Evolutionary conservation across 2,888 invertebrate species (phyloP).

Genomic region (Globia sparganii): DNA sequence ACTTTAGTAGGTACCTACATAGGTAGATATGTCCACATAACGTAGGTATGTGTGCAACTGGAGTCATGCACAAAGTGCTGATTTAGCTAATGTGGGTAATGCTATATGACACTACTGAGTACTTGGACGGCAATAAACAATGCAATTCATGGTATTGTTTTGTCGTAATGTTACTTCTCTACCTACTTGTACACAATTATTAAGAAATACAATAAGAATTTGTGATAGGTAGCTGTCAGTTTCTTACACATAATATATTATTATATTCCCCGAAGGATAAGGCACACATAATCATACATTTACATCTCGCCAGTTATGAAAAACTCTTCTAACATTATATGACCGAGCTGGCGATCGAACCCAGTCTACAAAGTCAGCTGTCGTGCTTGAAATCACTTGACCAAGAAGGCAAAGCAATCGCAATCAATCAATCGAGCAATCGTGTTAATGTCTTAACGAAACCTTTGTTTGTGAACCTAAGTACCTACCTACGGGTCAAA

Average conservation of each 20-base stretch:
- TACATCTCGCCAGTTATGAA: no score
- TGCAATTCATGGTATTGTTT: conserved; percentile 78
- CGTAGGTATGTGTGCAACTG: conserved; percentile 71
- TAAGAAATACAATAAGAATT: neutral
- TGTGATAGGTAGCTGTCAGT: neutral
- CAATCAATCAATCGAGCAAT: no score
- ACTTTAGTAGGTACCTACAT: neutral
- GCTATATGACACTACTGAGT: conserved; percentile 70
- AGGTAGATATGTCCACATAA: conserved; percentile 4
- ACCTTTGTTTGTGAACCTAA: neutral
- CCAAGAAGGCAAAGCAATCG: neutral
- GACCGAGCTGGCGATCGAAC: neutral
- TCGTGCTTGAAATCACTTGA: neutral
- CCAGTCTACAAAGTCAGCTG: neutral
- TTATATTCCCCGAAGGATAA: no score
- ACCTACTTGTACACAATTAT: conserved; percentile 38
- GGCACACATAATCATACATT: no score
- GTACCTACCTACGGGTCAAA: neutral
- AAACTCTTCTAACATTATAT: neutral
- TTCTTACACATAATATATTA: neutral
- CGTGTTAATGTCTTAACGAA: neutral
- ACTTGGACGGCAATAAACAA: conserved; percentile 68
- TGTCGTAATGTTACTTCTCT: conserved; percentile 52
- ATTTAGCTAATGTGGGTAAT: conserved; percentile 77
- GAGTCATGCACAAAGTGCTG: conserved; percentile 78